phyloP scores from a whole-genome alignment of 1,140 invertebrate species.

The Paramacrobiotus metropolitanus region DNA sequence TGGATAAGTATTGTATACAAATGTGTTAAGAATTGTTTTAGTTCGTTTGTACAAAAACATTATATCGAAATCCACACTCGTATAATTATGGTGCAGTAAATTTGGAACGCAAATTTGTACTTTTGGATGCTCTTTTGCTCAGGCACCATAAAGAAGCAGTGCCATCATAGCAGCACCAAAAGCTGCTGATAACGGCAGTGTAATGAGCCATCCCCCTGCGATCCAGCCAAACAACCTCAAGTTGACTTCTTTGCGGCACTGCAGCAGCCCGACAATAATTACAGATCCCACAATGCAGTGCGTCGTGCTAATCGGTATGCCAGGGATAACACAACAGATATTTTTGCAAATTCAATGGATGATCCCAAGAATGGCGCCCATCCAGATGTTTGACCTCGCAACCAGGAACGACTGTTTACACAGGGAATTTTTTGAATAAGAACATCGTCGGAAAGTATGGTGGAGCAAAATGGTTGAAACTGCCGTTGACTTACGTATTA shows the following conservation, averaged over 20 bases:
- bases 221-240: slow-evolving; percentile 44
- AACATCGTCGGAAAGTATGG: background rate
- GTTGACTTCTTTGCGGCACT: background rate
- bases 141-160: no score
- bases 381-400: background rate
- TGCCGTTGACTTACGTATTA: no score
- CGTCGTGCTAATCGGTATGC: slow-evolving; percentile 30
- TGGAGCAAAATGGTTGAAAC: no score
- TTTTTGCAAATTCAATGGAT: no score
- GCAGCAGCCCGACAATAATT: slow-evolving; percentile 19
- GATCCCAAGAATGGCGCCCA: background rate
- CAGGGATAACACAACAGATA: no score
- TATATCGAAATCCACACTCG: no score
- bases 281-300: slow-evolving; percentile 30
- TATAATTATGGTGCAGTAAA: no score
- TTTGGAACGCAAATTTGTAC: no score
- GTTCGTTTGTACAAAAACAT: no score
- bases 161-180: slow-evolving; percentile 59
- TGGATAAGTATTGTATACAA: no score
- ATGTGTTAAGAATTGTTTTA: no score
- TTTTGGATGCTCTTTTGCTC: no score
- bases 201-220: slow-evolving; percentile 83
- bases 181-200: slow-evolving; percentile 64
- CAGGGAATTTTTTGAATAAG: background rate
- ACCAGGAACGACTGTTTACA: background rate